These are phyloP conservation scores for Alloplasta piceator DNA, from an alignment of 2,888 invertebrate genomes.

Conservation along the genomic window DNA sequence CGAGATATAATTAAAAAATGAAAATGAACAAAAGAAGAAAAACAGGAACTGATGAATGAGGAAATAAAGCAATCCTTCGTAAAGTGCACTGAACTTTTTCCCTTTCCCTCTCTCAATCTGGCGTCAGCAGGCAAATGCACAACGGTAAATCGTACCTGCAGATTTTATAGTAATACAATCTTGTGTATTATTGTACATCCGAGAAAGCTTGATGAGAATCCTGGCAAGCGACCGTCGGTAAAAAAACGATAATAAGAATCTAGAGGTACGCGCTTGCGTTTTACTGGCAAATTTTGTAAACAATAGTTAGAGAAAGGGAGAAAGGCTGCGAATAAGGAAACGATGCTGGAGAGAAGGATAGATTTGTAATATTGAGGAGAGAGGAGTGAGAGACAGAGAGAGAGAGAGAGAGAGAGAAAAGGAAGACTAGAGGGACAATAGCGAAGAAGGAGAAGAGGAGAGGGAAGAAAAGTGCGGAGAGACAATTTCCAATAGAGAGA, in stretches of 20 bases:
- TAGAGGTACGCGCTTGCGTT: constrained; percentile 20
- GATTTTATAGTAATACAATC: background rate
- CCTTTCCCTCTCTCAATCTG: background rate
- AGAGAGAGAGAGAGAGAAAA: constrained; percentile 48
- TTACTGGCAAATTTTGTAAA: constrained; percentile 55
- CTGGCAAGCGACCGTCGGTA: no score
- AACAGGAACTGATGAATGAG: no score
- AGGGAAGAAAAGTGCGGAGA: constrained; percentile 45
- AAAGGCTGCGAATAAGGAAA: background rate
- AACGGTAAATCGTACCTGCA: background rate
- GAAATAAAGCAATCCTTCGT: background rate
- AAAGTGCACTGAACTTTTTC: constrained; percentile 32
- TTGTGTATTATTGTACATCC: background rate
- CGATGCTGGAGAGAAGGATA: constrained; percentile 35
- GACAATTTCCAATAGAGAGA: constrained; percentile 66
- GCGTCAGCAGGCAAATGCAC: no score
- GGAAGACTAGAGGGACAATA: constrained; percentile 58
- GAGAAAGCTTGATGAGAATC: background rate
- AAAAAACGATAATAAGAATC: no score
- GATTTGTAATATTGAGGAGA: constrained; percentile 62
- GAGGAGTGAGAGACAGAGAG: constrained; percentile 53
- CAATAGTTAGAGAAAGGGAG: constrained; percentile 43
- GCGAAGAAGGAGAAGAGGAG: constrained; percentile 55
- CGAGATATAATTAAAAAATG: no score
- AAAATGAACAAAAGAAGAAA: no score